A percentile compares a stretch with the other conserved stretches of the same genome.
phyloP scores from a whole-genome alignment of 64 coral and sea anemone species.

The Trachythela sp. region DNA sequence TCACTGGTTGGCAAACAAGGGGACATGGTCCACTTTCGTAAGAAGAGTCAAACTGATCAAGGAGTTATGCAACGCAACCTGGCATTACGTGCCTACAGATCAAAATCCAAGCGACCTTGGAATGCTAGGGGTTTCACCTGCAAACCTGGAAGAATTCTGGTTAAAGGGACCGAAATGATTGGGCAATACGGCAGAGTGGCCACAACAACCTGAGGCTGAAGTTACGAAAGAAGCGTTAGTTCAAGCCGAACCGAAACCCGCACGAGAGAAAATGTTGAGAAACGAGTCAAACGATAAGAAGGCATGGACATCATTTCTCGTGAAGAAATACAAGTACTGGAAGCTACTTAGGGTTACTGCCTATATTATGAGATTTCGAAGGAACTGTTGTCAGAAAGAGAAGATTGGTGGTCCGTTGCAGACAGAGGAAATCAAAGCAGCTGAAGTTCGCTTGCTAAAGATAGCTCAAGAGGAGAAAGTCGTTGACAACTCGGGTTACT shows the following conservation, averaged over 20 bases:
- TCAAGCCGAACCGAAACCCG: neutral
- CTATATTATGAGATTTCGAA: neutral
- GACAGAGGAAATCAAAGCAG: neutral
- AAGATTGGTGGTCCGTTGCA: neutral
- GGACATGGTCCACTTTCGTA: neutral
- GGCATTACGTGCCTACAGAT: neutral
- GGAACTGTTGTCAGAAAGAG: neutral
- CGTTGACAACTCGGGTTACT: neutral
- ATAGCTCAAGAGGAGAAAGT: neutral
- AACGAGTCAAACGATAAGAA: neutral
- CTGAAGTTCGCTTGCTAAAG: neutral
- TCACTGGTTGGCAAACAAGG: neutral
- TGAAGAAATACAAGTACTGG: neutral
- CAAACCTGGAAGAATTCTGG: neutral
- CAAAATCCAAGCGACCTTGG: neutral
- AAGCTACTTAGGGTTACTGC: neutral
- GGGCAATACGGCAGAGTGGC: neutral
- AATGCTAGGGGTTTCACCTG: neutral
- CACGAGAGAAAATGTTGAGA: too few relatives aligned
- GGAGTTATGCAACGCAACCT: too few relatives aligned
- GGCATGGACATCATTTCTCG: neutral
- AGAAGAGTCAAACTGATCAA: neutral
- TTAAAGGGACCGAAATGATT: slow-evolving; percentile 9
- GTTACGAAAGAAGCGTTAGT: neutral
- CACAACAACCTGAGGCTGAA: neutral